phyloP scores from a whole-genome alignment of 2,113 vertebrate species.

The Pterocles orientalis region DNA sequence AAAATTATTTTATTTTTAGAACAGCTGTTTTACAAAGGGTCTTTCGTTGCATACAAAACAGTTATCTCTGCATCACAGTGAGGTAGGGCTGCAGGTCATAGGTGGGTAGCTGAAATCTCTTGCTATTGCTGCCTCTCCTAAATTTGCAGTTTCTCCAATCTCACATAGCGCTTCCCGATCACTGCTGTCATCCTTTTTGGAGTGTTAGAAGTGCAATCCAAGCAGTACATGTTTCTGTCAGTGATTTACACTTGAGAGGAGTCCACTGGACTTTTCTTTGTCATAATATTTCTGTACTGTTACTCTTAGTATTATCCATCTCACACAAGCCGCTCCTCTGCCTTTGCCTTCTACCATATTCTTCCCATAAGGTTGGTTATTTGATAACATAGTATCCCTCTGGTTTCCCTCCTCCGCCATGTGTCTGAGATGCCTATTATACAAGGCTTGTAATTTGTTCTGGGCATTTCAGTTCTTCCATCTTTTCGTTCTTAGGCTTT shows the following conservation, averaged over 20 bases:
- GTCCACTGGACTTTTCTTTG: not conserved
- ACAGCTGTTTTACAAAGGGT: not conserved
- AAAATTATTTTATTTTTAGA: too few relatives aligned
- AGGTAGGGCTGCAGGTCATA: not conserved
- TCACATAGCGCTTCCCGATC: not conserved
- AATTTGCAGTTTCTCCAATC: not conserved
- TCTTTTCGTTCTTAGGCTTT: not conserved
- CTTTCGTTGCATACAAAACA: not conserved
- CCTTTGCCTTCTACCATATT: not conserved
- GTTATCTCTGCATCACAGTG: not conserved
- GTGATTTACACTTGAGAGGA: not conserved
- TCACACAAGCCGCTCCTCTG: not conserved
- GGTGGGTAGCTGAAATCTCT: not conserved
- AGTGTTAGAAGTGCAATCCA: not conserved
- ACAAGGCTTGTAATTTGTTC: not conserved
- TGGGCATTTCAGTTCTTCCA: not conserved
- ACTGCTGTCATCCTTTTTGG: not conserved
- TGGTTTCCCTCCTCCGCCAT: not conserved
- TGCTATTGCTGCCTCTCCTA: not conserved
- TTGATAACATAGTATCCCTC: fast-evolving
- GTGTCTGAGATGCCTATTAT: not conserved
- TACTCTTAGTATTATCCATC: not conserved
- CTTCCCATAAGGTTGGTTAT: not conserved
- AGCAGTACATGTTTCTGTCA: not conserved
- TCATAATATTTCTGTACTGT: not conserved